These are phyloP conservation scores for Chaitophorus viminalis DNA, from an alignment of 2,888 invertebrate genomes.

Conservation along the genomic window DNA sequence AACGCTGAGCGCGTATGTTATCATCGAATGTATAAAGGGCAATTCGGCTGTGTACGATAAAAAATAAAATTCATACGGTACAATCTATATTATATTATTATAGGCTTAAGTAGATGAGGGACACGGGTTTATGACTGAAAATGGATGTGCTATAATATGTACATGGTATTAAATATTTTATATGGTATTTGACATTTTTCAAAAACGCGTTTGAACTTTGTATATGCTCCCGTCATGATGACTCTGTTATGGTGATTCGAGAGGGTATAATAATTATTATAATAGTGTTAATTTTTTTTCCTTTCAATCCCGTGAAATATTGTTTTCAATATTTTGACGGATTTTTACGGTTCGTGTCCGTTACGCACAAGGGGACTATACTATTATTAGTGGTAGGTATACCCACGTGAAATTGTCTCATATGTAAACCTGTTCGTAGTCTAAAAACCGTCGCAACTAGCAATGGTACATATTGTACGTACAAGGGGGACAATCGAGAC, in stretches of 20 bases:
- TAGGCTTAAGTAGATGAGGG: neutral
- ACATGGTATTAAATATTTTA: neutral
- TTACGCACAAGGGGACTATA: slow-evolving; percentile 39
- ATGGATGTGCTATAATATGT: neutral
- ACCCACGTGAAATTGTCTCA: slow-evolving; percentile 43
- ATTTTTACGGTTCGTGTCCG: slow-evolving; percentile 48
- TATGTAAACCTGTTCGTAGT: slow-evolving; percentile 49
- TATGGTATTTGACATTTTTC: slow-evolving; percentile 16
- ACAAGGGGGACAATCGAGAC: neutral
- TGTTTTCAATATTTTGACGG: slow-evolving; percentile 61
- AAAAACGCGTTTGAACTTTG: neutral
- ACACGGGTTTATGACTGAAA: neutral
- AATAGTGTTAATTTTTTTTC: slow-evolving; percentile 36
- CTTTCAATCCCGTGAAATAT: neutral
- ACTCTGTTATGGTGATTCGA: neutral
- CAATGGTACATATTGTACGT: neutral
- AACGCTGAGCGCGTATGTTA: neutral
- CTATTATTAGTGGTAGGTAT: neutral
- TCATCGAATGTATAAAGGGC: neutral
- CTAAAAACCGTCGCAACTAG: slow-evolving; percentile 24
- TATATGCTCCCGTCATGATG: neutral
- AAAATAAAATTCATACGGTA: neutral
- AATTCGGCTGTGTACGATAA: neutral
- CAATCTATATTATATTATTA: too few relatives aligned
- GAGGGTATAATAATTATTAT: neutral